phyloP scores from a whole-genome alignment of 2,888 invertebrate species.

The Axea sp. region DNA sequence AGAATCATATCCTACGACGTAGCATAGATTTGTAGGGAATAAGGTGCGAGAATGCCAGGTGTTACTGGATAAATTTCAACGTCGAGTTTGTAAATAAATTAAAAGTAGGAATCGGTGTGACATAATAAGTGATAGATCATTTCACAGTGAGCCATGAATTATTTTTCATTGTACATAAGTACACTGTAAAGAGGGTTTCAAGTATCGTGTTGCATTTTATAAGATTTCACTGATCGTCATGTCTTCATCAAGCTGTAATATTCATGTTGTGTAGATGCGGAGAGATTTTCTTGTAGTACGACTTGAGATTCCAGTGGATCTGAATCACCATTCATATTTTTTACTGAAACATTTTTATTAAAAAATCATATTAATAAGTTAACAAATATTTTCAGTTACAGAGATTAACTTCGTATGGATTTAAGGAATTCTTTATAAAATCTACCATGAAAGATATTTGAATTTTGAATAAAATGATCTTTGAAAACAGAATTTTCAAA shows the following conservation, averaged over 20 bases:
- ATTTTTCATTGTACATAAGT: slow-evolving; percentile 53
- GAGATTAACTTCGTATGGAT: too few species aligned
- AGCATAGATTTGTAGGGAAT: slow-evolving; percentile 67
- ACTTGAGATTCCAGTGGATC: too few species aligned
- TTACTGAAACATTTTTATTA: background rate
- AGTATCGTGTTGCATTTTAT: slow-evolving; percentile 24
- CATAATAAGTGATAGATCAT: slow-evolving; percentile 37
- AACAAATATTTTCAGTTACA: too few species aligned
- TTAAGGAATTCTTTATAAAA: too few species aligned
- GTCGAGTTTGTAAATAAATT: slow-evolving; percentile 49
- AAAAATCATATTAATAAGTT: too few species aligned
- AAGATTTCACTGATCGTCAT: slow-evolving; percentile 27
- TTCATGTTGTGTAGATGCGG: too few species aligned
- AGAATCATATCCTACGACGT: slow-evolving; percentile 74
- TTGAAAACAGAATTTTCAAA: too few species aligned
- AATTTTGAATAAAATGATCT: too few species aligned
- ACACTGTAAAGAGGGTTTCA: slow-evolving; percentile 43
- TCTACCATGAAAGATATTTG: too few species aligned
- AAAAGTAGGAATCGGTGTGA: slow-evolving; percentile 34
- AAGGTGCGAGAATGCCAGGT: slow-evolving; percentile 64
- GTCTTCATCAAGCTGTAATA: slow-evolving; percentile 28
- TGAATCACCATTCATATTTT: too few species aligned
- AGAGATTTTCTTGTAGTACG: too few species aligned
- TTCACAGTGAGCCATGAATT: slow-evolving; percentile 36
- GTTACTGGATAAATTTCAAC: slow-evolving; percentile 66